Conservation (phyloP, 1,140 invertebrate species). For the Drosophila chauvacae region DNA sequence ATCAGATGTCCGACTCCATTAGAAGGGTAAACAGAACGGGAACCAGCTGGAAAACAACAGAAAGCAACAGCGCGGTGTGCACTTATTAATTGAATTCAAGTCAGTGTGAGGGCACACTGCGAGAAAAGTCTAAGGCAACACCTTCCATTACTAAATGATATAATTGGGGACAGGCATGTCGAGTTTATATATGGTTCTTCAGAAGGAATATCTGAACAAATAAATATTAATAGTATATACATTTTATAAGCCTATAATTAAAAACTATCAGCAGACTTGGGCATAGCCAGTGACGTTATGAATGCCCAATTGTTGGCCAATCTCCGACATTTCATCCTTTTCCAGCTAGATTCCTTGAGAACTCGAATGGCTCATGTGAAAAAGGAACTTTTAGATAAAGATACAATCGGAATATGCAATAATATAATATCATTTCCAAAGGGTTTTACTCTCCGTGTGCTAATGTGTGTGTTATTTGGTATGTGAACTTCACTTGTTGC, state of each 20-base stretch:
- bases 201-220: neutral
- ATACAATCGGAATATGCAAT: no score
- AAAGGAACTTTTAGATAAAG: no score
- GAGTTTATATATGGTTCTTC: neutral
- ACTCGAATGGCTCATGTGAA: no score
- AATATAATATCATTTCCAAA: neutral
- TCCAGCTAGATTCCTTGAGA: no score
- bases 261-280: no score
- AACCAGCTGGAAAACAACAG: slow-evolving; percentile 17
- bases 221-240: no score
- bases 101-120: slow-evolving; percentile 3
- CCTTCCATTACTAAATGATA: neutral
- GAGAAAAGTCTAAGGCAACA: neutral
- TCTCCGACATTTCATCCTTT: no score
- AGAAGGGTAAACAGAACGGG: slow-evolving; percentile 60
- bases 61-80: slow-evolving; percentile 21
- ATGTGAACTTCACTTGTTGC: slow-evolving; percentile 38
- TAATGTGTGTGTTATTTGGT: slow-evolving; percentile 22
- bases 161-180: neutral
- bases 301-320: no score
- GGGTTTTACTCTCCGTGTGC: neutral
- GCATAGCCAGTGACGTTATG: no score
- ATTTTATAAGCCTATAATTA: no score
- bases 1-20: slow-evolving; percentile 63
- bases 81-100: slow-evolving; percentile 50